These are phyloP conservation scores for Dastarcus helophoroides DNA, from an alignment of 2,888 invertebrate genomes.

Conservation along the genomic window DNA sequence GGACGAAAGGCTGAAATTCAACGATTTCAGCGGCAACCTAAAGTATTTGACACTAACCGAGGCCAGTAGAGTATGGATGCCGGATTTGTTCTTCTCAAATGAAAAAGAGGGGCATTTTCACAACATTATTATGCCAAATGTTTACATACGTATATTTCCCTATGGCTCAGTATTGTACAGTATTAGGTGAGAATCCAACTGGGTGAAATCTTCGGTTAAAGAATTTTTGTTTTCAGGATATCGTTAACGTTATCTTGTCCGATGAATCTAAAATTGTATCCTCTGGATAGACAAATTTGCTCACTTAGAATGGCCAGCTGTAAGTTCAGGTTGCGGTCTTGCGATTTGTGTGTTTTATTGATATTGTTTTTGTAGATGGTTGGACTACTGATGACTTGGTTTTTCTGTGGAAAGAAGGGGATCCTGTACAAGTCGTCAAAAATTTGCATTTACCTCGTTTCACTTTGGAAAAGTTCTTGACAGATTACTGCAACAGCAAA, in stretches of 20 bases:
- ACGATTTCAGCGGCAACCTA: conserved; percentile 77
- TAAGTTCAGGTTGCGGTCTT: conserved; percentile 68
- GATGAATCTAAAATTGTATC: conserved; percentile 95
- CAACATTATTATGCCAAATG: conserved; percentile 96
- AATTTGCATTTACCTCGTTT: conserved; percentile 89
- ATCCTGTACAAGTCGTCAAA: conserved; percentile 91
- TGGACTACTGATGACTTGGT: conserved; percentile 95
- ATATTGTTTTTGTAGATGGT: conserved; percentile 57
- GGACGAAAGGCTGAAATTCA: conserved; percentile 83
- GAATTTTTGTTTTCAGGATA: conserved; percentile 51
- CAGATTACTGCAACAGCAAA: conserved; percentile 93
- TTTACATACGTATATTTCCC: conserved; percentile 92
- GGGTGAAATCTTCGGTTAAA: background rate
- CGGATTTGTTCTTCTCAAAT: conserved; percentile 94
- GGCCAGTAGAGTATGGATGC: conserved; percentile 95
- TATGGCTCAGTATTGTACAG: conserved; percentile 93
- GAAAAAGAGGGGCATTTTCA: conserved; percentile 97
- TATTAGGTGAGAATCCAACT: conserved; percentile 52
- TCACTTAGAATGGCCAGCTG: conserved; percentile 93
- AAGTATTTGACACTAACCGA: conserved; percentile 89
- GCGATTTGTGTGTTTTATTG: conserved; percentile 3
- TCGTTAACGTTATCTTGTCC: conserved; percentile 93
- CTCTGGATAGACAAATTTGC: conserved; percentile 90
- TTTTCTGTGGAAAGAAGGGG: conserved; percentile 91
- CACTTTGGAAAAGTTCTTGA: conserved; percentile 87